Evolutionary conservation across 2,888 invertebrate species (phyloP).

Genomic region (Melinopterus prodromus): DNA sequence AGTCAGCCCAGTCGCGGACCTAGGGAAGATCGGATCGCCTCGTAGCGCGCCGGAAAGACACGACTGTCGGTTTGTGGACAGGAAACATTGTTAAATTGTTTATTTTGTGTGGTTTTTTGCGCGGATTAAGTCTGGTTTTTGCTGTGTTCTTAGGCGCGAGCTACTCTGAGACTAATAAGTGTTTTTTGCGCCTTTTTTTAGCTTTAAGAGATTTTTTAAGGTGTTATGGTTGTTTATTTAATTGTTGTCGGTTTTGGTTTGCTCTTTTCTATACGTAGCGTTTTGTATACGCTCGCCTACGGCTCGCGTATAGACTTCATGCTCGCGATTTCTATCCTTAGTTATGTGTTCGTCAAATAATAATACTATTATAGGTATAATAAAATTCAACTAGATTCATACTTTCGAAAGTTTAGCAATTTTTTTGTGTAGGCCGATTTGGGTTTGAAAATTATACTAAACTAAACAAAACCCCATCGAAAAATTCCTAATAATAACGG

Average conservation of each 20-base stretch:
- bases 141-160: neutral
- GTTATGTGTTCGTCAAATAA: too few species aligned
- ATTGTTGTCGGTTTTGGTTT: neutral
- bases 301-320: too few species aligned
- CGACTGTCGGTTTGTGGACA: neutral
- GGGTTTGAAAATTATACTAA: too few species aligned
- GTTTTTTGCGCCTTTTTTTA: neutral
- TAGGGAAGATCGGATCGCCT: neutral
- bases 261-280: too few species aligned
- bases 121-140: neutral
- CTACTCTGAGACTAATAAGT: neutral
- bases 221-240: neutral
- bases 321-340: too few species aligned
- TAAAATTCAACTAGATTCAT: too few species aligned
- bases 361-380: too few species aligned
- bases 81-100: neutral
- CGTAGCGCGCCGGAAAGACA: neutral
- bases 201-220: neutral
- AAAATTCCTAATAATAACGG: too few species aligned
- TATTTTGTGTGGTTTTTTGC: neutral
- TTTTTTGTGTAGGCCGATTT: too few species aligned
- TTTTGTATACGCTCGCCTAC: too few species aligned
- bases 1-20: neutral
- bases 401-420: too few species aligned
- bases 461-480: neutral